A percentile compares a stretch with the other conserved stretches of the same genome.
Conservation (phyloP, 2,797 vertebrate genomes). For the Danio albolineatus region DNA sequence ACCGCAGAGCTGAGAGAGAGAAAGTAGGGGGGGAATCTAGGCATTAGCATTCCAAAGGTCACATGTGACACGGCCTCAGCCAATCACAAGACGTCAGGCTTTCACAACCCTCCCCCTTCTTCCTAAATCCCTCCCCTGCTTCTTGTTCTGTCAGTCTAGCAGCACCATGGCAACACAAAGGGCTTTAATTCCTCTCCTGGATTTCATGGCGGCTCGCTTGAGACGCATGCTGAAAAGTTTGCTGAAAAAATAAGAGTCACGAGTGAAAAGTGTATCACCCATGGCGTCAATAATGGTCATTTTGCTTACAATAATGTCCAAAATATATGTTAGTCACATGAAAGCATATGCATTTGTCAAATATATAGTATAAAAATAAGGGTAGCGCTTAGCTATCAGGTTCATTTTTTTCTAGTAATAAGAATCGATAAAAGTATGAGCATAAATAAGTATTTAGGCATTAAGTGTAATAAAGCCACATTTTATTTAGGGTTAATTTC, state of each 20-base stretch:
- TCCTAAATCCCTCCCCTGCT: constrained; percentile 46
- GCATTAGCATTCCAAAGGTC: constrained; percentile 78
- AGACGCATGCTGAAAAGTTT: constrained; percentile 50
- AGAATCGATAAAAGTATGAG: too few relatives aligned
- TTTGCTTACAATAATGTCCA: background rate
- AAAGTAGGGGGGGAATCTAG: constrained; percentile 65
- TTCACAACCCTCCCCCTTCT: constrained; percentile 60
- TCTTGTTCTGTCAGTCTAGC: constrained; percentile 72
- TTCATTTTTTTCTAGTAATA: too few relatives aligned
- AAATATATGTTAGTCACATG: background rate
- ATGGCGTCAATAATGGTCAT: background rate
- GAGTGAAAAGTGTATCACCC: background rate
- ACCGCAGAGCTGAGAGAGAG: constrained; percentile 66
- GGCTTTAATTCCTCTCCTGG: constrained; percentile 67
- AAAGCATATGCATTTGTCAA: background rate
- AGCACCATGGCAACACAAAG: constrained; percentile 77
- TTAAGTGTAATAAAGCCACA: too few relatives aligned
- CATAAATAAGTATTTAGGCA: too few relatives aligned
- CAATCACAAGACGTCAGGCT: constrained; percentile 65
- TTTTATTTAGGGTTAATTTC: too few relatives aligned
- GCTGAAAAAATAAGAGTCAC: constrained; percentile 4
- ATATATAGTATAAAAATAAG: background rate
- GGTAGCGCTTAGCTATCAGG: background rate
- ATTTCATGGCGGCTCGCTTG: constrained; percentile 57
- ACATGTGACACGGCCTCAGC: constrained; percentile 67